phyloP scores from a whole-genome alignment of 1,140 invertebrate genomes.

The Drosophila micromelanica region DNA sequence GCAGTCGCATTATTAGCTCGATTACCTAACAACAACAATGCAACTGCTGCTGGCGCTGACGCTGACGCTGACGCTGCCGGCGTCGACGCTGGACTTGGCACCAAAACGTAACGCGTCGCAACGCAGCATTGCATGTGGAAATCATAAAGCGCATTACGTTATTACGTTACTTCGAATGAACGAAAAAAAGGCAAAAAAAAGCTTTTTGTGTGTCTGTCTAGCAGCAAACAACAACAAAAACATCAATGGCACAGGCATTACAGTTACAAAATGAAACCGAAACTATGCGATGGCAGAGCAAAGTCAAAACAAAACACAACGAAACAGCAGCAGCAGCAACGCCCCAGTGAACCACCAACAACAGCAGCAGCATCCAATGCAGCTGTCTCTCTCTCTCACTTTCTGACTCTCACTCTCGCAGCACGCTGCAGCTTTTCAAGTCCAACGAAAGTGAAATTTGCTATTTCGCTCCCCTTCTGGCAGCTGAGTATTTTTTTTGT shows the following conservation, averaged over 20 bases:
- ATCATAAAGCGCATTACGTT: slow-evolving; percentile 72
- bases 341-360: slow-evolving; percentile 39
- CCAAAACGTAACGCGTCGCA: slow-evolving; percentile 68
- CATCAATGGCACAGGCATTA: slow-evolving; percentile 70
- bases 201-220: slow-evolving; percentile 40
- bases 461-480: slow-evolving; percentile 43
- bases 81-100: slow-evolving; percentile 73
- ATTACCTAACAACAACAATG: slow-evolving; percentile 48
- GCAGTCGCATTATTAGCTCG: slow-evolving; percentile 59
- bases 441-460: slow-evolving; percentile 79
- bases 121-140: slow-evolving; percentile 63
- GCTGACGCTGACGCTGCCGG: background rate
- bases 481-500: slow-evolving; percentile 2
- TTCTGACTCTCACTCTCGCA: slow-evolving; percentile 13
- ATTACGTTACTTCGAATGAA: slow-evolving; percentile 52
- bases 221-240: slow-evolving; percentile 38
- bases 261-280: slow-evolving; percentile 76
- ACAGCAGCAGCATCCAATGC: slow-evolving; percentile 51
- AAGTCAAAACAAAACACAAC: slow-evolving; percentile 27
- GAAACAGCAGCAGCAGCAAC: slow-evolving; percentile 29
- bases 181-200: slow-evolving; percentile 16
- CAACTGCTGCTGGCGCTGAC: slow-evolving; percentile 22
- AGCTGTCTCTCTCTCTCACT: slow-evolving; percentile 43
- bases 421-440: slow-evolving; percentile 70
- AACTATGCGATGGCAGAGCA: slow-evolving; percentile 55